Evolutionary conservation across 2,113 vertebrate genomes (phyloP).

Genomic region (Cryptomyrus ogoouensis): DNA sequence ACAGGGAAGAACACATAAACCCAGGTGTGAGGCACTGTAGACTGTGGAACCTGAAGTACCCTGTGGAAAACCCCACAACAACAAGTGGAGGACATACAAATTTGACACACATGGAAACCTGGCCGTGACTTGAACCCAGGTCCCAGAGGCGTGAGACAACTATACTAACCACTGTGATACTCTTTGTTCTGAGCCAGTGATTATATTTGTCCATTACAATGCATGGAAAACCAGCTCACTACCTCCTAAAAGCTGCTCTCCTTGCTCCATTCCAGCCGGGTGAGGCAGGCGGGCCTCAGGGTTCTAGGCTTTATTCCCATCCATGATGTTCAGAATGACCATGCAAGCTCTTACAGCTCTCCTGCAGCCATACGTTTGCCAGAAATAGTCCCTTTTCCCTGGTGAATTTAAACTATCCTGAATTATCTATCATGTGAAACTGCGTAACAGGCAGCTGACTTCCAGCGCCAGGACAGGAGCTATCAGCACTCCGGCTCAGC

Average conservation of each 20-base stretch:
- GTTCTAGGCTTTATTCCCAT: neutral
- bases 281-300: neutral
- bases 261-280: constrained; percentile 24
- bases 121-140: neutral
- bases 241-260: constrained; percentile 63
- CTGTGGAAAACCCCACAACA: neutral
- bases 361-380: neutral
- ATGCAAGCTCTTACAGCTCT: neutral
- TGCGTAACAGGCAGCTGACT: neutral
- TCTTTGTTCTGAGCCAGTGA: neutral
- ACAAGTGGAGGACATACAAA: neutral
- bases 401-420: neutral
- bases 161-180: neutral
- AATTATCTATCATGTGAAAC: neutral
- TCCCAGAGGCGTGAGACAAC: neutral
- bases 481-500: neutral
- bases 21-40: no score
- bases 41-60: neutral
- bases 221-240: constrained; percentile 32
- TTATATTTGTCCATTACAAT: neutral
- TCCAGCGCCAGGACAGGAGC: neutral
- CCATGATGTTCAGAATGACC: neutral
- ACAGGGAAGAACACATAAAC: no score
- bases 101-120: neutral
- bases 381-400: neutral